Evolutionary conservation across 2,797 vertebrate species (phyloP), one percentile per base, ranked within the genome.

Genomic region (Hippoglossus hippoglossus): DNA sequence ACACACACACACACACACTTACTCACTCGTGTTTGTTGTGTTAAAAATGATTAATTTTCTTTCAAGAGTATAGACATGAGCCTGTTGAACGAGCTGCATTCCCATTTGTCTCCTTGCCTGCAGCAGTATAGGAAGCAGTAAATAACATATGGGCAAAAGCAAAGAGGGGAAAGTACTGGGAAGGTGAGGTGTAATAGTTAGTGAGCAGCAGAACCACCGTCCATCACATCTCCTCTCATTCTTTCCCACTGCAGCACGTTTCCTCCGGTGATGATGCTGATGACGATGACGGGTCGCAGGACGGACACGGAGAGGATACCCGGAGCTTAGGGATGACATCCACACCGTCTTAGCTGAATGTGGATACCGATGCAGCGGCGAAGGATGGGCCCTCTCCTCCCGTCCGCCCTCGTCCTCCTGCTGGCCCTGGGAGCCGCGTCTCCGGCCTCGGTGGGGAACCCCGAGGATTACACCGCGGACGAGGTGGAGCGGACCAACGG

Each of bases 381-480:
- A 91, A 98, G 96, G 90, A 99, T 99, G 98, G 96, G 95, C 96
- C 95, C 95, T 93, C 93, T 87, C 91, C 95, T 95, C 80, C 93
- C 94, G 93, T 94, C 94, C 92, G 93, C 94, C 94, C 96, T 94
- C 87, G 86, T 96, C 89, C 93, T 98, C 86, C 94, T 98, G 66
- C 93, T 97, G 90, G 91, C 95, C 88, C 95, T 97, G 89, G 91
- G 94, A 80, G 89, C 87, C 85, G 93, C 22, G 82, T 92, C 93
- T 49, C 91, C 96, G 82, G 96, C 96, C 89, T 95, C 96, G 83
- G 95, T 97, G 90, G 94, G 72, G 4, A 81, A 86, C 83, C 96
- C 96, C 71, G 96, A 98, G 95, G 97, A 99, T 91, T 98, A 99
- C 81, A 90, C 94, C 0, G 95, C 95, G 4, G 97, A 97, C 75